phyloP scores from a whole-genome alignment of 2,888 invertebrate species.

The Bimastos eiseni region DNA sequence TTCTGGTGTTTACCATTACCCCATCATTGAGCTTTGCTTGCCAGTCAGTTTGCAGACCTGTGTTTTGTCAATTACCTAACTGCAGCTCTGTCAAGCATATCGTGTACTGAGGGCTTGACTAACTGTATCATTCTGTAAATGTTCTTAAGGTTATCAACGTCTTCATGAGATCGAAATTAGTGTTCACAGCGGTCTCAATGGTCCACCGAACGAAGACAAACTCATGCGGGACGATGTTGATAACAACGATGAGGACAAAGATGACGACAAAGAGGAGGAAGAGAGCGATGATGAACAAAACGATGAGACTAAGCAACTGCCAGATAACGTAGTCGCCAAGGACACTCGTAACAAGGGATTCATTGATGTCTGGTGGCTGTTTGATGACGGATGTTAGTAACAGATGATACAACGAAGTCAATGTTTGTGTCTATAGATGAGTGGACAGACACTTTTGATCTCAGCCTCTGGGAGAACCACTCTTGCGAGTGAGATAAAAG shows the following conservation, averaged over 20 bases:
- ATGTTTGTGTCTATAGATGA: neutral
- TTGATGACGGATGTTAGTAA: conserved; percentile 86
- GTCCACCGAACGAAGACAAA: neutral
- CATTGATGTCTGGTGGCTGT: conserved; percentile 97
- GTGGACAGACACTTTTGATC: neutral
- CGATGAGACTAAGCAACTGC: neutral
- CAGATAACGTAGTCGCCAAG: neutral
- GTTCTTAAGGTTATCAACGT: neutral
- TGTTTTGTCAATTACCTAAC: neutral
- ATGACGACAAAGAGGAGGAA: conserved; percentile 10
- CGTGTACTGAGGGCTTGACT: neutral
- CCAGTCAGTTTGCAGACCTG: neutral
- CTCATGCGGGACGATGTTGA: neutral
- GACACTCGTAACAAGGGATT: conserved; percentile 78
- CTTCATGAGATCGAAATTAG: neutral
- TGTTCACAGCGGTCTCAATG: neutral
- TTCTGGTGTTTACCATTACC: conserved; percentile 2
- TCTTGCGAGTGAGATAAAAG: no score
- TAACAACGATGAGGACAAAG: neutral
- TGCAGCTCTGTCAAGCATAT: neutral
- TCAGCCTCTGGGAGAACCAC: neutral
- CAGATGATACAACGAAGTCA: neutral
- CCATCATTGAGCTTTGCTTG: no score
- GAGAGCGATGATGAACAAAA: conserved; percentile 14
- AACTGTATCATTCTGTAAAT: neutral